phyloP scores from a whole-genome alignment of 2,888 invertebrate genomes.

The Monoplex corrugatus region DNA sequence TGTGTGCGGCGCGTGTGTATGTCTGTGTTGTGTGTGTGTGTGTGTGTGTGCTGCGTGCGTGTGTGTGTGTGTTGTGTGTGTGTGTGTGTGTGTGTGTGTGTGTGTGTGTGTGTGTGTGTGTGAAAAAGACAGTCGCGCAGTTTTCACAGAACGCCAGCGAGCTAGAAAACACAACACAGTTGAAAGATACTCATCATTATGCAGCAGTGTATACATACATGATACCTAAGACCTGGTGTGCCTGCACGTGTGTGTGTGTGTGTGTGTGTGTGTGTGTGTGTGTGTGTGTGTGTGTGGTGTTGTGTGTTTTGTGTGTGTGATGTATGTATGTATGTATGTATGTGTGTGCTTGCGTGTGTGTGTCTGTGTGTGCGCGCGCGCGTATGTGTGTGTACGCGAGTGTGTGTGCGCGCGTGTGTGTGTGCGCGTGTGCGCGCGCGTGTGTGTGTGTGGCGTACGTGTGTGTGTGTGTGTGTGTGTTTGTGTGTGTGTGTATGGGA shows the following conservation, averaged over 20 bases:
- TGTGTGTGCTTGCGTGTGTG: neutral
- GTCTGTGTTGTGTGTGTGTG: too few relatives aligned
- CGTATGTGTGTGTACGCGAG: neutral
- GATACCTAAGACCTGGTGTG: too few relatives aligned
- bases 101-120: neutral
- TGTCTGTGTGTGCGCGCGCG: neutral
- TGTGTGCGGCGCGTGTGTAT: too few relatives aligned
- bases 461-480: neutral
- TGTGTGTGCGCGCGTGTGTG: neutral
- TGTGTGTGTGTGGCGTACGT: neutral
- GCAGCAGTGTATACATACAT: too few relatives aligned
- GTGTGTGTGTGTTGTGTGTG: conserved; percentile 7
- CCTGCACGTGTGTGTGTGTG: conserved; percentile 34
- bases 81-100: neutral
- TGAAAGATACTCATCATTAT: too few relatives aligned
- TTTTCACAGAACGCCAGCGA: too few relatives aligned
- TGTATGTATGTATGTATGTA: neutral
- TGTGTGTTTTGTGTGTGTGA: neutral
- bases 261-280: conserved; percentile 35
- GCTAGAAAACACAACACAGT: too few relatives aligned
- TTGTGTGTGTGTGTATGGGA: too few relatives aligned
- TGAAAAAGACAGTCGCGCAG: too few relatives aligned
- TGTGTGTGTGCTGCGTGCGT: conserved; percentile 15
- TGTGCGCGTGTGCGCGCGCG: neutral
- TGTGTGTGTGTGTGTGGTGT: neutral